Percentiles rank a stretch among this genome's conserved stretches.
phyloP scores from a whole-genome alignment of 2,113 vertebrate species.

The Plestiodon gilberti region DNA sequence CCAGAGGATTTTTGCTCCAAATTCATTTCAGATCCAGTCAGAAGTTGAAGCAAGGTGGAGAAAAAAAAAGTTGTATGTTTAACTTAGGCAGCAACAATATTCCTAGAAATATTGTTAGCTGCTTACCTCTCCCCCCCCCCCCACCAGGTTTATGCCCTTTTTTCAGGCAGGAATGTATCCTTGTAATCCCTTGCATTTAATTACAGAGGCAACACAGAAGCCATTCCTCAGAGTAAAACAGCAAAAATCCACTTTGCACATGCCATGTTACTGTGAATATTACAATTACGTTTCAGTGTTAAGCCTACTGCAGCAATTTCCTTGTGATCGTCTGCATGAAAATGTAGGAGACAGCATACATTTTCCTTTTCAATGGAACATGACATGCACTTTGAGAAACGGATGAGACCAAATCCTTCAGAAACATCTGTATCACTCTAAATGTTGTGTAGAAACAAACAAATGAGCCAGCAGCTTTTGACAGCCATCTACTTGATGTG shows the following conservation, averaged over 20 bases:
- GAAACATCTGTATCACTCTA: constrained; percentile 18
- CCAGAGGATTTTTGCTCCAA: neutral
- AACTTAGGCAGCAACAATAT: neutral
- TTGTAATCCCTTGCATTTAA: constrained; percentile 10
- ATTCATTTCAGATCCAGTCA: neutral
- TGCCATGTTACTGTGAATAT: constrained; percentile 51
- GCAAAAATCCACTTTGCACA: constrained; percentile 33
- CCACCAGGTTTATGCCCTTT: neutral
- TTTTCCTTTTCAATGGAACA: constrained; percentile 48
- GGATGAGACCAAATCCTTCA: constrained; percentile 46
- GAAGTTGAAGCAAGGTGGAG: too few relatives aligned
- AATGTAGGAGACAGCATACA: constrained; percentile 49
- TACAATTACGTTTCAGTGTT: constrained; percentile 59
- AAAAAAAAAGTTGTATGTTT: too few relatives aligned
- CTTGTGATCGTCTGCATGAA: constrained; percentile 37
- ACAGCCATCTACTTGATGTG: constrained; percentile 32
- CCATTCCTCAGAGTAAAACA: neutral
- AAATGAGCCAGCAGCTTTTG: constrained; percentile 34
- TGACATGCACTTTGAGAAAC: constrained; percentile 32
- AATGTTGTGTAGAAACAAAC: constrained; percentile 33
- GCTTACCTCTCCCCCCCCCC: neutral
- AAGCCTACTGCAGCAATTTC: constrained; percentile 52
- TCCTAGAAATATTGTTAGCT: neutral
- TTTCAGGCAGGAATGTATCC: constrained; percentile 6
- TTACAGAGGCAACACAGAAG: constrained; percentile 7